Conservation (phyloP, 2,113 vertebrate species). For the Hippocampus barbouri region DNA sequence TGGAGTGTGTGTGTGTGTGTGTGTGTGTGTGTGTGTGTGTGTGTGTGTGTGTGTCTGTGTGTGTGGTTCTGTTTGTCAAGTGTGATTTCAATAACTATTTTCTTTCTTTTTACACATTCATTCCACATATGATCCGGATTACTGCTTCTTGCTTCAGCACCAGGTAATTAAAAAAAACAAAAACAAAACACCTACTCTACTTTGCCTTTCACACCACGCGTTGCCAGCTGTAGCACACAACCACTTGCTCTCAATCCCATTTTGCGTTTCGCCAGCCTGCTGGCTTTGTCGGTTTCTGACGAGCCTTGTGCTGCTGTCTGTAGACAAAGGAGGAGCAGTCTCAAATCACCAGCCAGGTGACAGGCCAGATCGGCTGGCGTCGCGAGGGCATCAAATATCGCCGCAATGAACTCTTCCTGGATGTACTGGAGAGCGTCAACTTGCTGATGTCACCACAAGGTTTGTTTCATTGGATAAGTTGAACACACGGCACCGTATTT, state of each 20-base stretch:
- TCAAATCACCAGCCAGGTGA: slow-evolving; percentile 99
- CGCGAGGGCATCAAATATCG: slow-evolving; percentile 99
- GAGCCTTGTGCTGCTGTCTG: slow-evolving; percentile 44
- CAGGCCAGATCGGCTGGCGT: slow-evolving; percentile 98
- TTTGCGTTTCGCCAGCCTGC: background rate
- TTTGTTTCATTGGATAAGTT: slow-evolving; percentile 42
- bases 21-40: too few species aligned
- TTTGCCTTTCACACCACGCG: background rate
- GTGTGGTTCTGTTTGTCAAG: background rate
- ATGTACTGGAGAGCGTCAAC: slow-evolving; percentile 97
- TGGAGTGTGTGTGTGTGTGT: background rate
- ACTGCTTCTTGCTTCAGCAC: slow-evolving; percentile 52
- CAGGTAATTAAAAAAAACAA: slow-evolving; percentile 55
- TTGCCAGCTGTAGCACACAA: background rate
- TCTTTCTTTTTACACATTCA: background rate
- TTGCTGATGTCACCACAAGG: slow-evolving; percentile 98
- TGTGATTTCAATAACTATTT: background rate
- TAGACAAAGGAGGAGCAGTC: slow-evolving; percentile 99
- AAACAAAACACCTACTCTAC: background rate
- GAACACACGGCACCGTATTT: too few species aligned
- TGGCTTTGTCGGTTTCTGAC: slow-evolving; percentile 13
- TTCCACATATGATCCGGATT: slow-evolving; percentile 16
- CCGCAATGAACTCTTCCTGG: slow-evolving; percentile 96
- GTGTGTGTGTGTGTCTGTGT: too few species aligned
- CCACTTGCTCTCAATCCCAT: slow-evolving; percentile 1